Base-by-base conservation (phyloP, 2,113 vertebrate genomes). In the Cavia aperea region DNA sequence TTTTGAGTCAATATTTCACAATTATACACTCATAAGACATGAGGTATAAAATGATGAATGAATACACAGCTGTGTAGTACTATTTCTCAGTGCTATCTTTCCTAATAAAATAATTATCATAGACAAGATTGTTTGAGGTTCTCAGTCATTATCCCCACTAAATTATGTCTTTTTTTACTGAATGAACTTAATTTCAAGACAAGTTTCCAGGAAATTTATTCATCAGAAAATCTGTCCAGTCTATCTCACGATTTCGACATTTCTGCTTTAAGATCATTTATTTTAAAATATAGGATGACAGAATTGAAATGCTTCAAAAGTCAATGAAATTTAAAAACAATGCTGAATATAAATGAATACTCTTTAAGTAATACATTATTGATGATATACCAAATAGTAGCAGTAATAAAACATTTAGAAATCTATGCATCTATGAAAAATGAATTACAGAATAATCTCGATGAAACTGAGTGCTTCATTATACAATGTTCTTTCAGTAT, bases 371-470 rank as follows among this genome's bases (percentile, higher is more conserved):
- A 81, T 81, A 23, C 26, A 73, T 92, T 66, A 43, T 82, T 85
- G 49, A 95, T 93, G 46, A 12, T 26, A 58, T 93, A 31, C 0
- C 62, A 96, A 94, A 73, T 83, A 94, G 66, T 86, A 91, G 33
- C 21, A 81, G 89, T 43, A 78, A 70, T 77, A 89, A 70, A 87
- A 86, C 46, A 81, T 72, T 88, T 63, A 82, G 82, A 89, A 95
- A 88, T 85, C 36, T 86, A 65, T 81, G 2, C 29, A 51, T 96
- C 54, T 65, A 13, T 81, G 49, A 88, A 87, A 92, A 65, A 46
- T 79, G 11, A 86, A 24, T 94, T 62, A 92, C 31, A 89, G 3
- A 81, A 68, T 91, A 62, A 95, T 79, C 31, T 72, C 21, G 49
- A 31, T 62, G 21, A 19, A 86, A 39, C 58, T 84, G n/a, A 77